Base-by-base conservation (phyloP, 92 coral and sea anemone species). In the Hydrozoanthus gracilis region DNA sequence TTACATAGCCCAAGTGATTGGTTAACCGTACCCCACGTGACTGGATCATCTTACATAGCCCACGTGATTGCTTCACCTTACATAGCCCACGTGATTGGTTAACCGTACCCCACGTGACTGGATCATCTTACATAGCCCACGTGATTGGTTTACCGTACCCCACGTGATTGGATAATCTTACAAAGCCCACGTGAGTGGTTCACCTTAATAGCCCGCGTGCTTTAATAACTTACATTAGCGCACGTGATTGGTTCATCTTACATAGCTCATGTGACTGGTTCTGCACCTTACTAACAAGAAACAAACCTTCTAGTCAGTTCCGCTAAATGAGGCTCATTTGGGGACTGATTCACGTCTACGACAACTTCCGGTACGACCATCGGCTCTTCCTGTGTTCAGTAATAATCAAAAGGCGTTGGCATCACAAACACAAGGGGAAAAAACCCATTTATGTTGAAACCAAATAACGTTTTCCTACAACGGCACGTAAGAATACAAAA, bases 341-440 rank as follows among this genome's bases (percentile, higher is more conserved):
- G 60, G 72, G 60, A 16, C 16, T 52, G 60, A 9, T 48, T 62
- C 11, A 80, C 35, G 5, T 80, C 85, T 10, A 80, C 73, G 44
- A 65, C 85, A 66, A 80, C 74, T 65, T 80, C 75, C 8, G 85
- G 85, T 65, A 64, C 60, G 66, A 65, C 39, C 61, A 80, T 20
- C n/a, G 72, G 74, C 17, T 65, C 75, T 49, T 66, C 85, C 85
- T 80, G 48, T 14, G 44, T n/a, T 20, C 10, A 76, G 6, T 16
- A 7, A 35, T 2, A 68, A 68, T 3, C 7, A 68, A 58, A 58
- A 11, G 12, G 64, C 64, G 3, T 20, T 12, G 68, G 39, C 13
- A 62, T 11, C 17, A 62, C 18, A 14, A 3, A 16, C 4, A 62
- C 18, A 62, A 62, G 13, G 4, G 68, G 39, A 27, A 27, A 27